These are phyloP conservation scores for Dryobotodes eremita DNA, from an alignment of 2,888 invertebrate genomes.

Conservation along the genomic window DNA sequence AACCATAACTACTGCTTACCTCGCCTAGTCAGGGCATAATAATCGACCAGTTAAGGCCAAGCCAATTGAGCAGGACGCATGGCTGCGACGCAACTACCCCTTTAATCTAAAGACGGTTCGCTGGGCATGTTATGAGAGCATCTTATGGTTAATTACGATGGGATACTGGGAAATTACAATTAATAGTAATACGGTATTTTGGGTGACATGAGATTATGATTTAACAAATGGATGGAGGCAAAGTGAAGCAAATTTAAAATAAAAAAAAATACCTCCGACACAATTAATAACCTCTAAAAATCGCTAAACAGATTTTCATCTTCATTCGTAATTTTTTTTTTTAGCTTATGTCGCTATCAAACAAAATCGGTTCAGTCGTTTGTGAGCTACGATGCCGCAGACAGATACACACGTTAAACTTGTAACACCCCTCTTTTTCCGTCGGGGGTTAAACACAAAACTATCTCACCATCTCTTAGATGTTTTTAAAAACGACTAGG, in stretches of 20 bases:
- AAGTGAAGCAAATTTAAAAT: no score
- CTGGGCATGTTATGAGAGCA: slow-evolving; percentile 21
- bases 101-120: slow-evolving; percentile 33
- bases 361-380: no score
- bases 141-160: slow-evolving; percentile 13
- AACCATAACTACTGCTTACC: neutral
- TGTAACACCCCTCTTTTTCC: no score
- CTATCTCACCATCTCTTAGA: neutral
- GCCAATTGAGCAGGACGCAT: slow-evolving; percentile 26
- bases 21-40: slow-evolving; percentile 35
- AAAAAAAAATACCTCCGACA: no score
- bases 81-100: slow-evolving; percentile 1
- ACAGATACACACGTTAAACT: no score
- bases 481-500: neutral
- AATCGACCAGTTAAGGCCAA: slow-evolving; percentile 44
- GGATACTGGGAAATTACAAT: neutral
- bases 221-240: no score
- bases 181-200: neutral
- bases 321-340: no score
- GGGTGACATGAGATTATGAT: no score
- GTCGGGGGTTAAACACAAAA: neutral
- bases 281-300: no score
- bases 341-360: no score
- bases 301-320: no score
- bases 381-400: no score